phyloP scores from a whole-genome alignment of 2,888 invertebrate genomes.

The Patella depressa region DNA sequence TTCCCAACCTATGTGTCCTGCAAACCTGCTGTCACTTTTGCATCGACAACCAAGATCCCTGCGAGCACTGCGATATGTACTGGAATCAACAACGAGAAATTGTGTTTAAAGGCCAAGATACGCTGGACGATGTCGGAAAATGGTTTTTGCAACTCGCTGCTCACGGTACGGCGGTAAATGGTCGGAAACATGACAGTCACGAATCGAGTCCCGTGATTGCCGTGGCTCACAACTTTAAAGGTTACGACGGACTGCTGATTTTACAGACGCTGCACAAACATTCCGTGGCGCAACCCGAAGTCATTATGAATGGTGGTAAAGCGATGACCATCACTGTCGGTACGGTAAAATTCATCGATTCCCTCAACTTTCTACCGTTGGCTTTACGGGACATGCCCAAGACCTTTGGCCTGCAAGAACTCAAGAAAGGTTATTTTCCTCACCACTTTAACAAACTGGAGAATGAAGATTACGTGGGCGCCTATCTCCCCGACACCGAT shows the following conservation, averaged over 20 bases:
- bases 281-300: not conserved
- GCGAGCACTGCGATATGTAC: not conserved
- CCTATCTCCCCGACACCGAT: too few relatives aligned
- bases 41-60: not conserved
- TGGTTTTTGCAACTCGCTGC: not conserved
- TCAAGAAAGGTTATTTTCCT: too few relatives aligned
- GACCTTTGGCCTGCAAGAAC: not conserved
- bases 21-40: not conserved
- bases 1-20: not conserved
- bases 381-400: too few relatives aligned
- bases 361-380: too few relatives aligned
- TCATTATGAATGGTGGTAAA: not conserved
- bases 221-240: constrained; percentile 6
- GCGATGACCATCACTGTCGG: not conserved
- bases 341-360: not conserved
- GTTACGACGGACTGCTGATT: not conserved
- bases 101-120: too few relatives aligned
- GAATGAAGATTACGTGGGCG: too few relatives aligned
- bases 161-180: not conserved
- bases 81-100: not conserved
- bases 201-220: not conserved
- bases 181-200: not conserved
- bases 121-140: not conserved
- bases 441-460: too few relatives aligned
- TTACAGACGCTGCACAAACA: not conserved